phyloP scores from a whole-genome alignment of 2,113 vertebrate genomes.

The Argyrosomus japonicus region DNA sequence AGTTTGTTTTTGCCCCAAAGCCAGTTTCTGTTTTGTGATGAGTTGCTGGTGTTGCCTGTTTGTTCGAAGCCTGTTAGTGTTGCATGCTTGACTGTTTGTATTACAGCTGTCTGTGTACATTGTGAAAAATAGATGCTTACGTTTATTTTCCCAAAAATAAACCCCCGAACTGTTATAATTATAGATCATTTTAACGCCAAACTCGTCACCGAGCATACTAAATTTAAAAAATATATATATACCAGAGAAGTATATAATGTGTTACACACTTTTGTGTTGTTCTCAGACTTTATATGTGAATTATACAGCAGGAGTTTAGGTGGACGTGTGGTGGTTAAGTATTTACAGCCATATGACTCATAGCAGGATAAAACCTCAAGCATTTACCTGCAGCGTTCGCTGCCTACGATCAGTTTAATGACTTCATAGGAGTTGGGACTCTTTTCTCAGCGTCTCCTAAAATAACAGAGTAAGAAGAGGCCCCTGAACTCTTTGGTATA shows the following conservation, averaged over 20 bases:
- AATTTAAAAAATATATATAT: constrained; percentile 28
- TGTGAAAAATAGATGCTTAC: constrained; percentile 16
- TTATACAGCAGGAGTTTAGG: constrained; percentile 38
- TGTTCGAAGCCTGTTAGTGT: constrained; percentile 41
- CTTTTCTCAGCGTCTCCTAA: constrained; percentile 71
- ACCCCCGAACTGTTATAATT: background rate
- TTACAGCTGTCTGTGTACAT: constrained; percentile 4
- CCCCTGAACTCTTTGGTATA: constrained; percentile 74
- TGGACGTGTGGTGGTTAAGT: constrained; percentile 61
- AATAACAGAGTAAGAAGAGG: constrained; percentile 73
- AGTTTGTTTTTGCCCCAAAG: constrained; percentile 63
- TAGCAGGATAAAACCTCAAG: constrained; percentile 66
- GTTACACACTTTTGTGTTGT: background rate
- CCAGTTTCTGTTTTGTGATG: constrained; percentile 56
- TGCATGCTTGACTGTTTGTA: constrained; percentile 41
- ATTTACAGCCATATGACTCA: constrained; percentile 80
- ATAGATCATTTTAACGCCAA: background rate
- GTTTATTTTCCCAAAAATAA: constrained; percentile 1
- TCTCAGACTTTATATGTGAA: constrained; percentile 49
- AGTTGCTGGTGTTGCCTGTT: constrained; percentile 40
- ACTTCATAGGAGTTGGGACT: constrained; percentile 71
- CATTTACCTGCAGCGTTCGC: constrained; percentile 81
- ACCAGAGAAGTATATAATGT: constrained; percentile 9
- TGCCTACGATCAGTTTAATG: constrained; percentile 78
- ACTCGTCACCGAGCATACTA: background rate